Evolutionary conservation across 2,797 vertebrate species (phyloP).

Genomic region (Liasis olivaceus): DNA sequence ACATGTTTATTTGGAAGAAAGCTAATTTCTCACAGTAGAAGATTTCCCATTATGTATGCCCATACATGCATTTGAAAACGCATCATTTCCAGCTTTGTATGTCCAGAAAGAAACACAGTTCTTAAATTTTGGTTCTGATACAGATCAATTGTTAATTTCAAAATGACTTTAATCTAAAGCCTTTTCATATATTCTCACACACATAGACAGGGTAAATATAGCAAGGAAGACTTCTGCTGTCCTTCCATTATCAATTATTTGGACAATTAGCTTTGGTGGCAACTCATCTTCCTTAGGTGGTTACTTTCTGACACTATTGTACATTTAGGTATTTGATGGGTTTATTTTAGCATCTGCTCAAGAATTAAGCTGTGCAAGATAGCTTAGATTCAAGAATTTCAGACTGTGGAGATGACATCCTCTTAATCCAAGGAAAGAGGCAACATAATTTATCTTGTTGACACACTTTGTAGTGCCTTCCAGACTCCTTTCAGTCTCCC

Average conservation of each 20-base stretch:
- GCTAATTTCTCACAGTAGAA: not conserved
- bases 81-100: not conserved
- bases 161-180: not conserved
- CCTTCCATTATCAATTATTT: not conserved
- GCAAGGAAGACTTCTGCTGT: not conserved
- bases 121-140: not conserved
- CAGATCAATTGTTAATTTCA: not conserved
- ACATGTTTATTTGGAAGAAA: not conserved
- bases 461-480: not conserved
- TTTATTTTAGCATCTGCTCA: conserved; percentile 16
- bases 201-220: not conserved
- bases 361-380: not conserved
- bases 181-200: not conserved
- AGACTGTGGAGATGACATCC: not conserved
- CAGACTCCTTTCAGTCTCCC: not conserved
- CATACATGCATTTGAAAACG: not conserved
- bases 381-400: not conserved
- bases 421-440: not conserved
- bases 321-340: not conserved
- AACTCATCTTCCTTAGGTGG: not conserved
- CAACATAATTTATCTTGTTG: not conserved
- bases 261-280: conserved; percentile 1
- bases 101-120: not conserved
- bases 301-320: conserved; percentile 31
- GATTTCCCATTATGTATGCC: not conserved